phyloP scores from a whole-genome alignment of 2,113 vertebrate genomes.

The Heptranchias perlo region DNA sequence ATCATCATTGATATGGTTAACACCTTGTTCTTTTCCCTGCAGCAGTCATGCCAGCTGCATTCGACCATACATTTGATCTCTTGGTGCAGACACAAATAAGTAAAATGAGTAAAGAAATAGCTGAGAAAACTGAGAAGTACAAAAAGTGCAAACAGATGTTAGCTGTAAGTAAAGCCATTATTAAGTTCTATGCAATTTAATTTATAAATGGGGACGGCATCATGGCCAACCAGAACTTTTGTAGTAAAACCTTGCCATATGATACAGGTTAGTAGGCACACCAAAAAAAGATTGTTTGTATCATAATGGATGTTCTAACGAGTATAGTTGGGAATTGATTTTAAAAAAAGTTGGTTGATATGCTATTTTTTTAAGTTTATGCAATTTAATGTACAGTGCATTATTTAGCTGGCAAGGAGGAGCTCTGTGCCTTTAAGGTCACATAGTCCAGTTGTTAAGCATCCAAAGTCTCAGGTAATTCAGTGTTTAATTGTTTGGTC shows the following conservation, averaged over 20 bases:
- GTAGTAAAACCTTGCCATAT: background rate
- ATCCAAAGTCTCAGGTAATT: background rate
- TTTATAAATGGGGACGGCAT: too few species aligned
- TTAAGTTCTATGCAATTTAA: too few species aligned
- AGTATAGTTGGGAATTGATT: background rate
- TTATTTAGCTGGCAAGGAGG: background rate
- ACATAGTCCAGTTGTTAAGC: background rate
- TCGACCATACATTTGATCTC: slow-evolving; percentile 72
- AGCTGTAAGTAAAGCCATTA: slow-evolving; percentile 63
- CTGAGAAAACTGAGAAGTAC: slow-evolving; percentile 84
- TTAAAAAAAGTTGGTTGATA: background rate
- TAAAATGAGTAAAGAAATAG: slow-evolving; percentile 81
- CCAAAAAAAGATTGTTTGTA: background rate
- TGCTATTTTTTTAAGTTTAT: background rate
- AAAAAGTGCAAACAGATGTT: slow-evolving; percentile 89
- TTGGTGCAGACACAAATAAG: slow-evolving; percentile 78
- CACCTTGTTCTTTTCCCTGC: background rate
- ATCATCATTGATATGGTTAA: background rate
- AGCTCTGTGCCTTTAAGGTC: too few species aligned
- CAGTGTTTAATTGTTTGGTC: background rate
- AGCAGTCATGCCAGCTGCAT: slow-evolving; percentile 65
- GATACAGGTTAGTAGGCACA: background rate
- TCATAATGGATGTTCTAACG: background rate
- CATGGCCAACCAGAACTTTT: background rate
- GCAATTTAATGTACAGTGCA: background rate